phyloP scores from a whole-genome alignment of 2,797 vertebrate genomes.

The Fistularia tabacaria region DNA sequence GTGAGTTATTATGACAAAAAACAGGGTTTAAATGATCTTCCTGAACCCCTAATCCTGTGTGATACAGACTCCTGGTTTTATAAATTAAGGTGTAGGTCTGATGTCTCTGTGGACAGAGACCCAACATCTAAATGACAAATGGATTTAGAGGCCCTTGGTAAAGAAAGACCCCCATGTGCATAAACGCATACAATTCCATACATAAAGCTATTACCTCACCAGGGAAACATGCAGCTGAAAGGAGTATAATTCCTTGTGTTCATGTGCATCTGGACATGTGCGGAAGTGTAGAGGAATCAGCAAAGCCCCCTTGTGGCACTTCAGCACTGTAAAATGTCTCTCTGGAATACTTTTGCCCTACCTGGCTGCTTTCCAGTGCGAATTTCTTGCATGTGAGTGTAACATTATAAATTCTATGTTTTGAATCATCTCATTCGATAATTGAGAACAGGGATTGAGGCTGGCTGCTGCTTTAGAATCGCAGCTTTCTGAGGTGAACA shows the following conservation, averaged over 20 bases:
- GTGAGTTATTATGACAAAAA: too few relatives aligned
- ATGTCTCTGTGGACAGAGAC: constrained; percentile 36
- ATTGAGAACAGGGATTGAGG: constrained; percentile 67
- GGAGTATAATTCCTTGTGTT: constrained; percentile 35
- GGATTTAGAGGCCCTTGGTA: constrained; percentile 50
- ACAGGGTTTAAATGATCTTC: too few relatives aligned
- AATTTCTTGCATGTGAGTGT: constrained; percentile 32
- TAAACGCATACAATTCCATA: constrained; percentile 52
- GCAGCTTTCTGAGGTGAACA: constrained; percentile 52
- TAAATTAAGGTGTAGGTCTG: constrained; percentile 4
- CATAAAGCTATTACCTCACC: constrained; percentile 69
- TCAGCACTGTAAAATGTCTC: constrained; percentile 52
- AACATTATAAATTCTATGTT: constrained; percentile 51
- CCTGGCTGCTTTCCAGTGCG: constrained; percentile 43
- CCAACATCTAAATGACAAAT: constrained; percentile 49
- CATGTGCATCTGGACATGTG: constrained; percentile 36
- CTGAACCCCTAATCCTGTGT: too few relatives aligned
- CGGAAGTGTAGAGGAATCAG: constrained; percentile 37
- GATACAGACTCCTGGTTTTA: constrained; percentile 2
- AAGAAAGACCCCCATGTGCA: constrained; percentile 52
- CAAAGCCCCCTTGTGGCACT: constrained; percentile 44
- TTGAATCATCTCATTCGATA: constrained; percentile 57
- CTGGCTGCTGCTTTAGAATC: constrained; percentile 51
- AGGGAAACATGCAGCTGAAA: constrained; percentile 60
- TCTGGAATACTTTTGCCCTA: constrained; percentile 23